Percentiles rank a stretch among this genome's conserved stretches.
phyloP scores from a whole-genome alignment of 2,888 invertebrate species.

The Fabriciana adippe region DNA sequence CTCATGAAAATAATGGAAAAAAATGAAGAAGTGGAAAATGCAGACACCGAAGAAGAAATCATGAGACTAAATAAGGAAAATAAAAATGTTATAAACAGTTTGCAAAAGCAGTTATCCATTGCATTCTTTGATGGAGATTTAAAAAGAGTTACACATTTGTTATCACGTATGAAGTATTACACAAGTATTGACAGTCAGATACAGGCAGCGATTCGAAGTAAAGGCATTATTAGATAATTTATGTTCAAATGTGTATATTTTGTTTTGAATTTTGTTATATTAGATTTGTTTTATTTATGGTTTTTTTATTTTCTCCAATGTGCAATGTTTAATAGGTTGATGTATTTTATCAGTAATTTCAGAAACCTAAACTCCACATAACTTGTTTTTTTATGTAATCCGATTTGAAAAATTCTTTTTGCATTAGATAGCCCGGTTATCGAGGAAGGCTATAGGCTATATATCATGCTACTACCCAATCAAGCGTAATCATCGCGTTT shows the following conservation, averaged over 20 bases:
- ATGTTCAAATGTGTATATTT: not conserved
- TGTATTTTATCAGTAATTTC: too few relatives aligned
- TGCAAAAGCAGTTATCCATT: slow-evolving; percentile 81
- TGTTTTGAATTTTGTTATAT: not conserved
- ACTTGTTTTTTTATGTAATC: too few relatives aligned
- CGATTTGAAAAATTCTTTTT: too few relatives aligned
- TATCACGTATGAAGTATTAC: slow-evolving; percentile 93
- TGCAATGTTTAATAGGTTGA: too few relatives aligned
- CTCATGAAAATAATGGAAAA: slow-evolving; percentile 93
- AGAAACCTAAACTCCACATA: too few relatives aligned
- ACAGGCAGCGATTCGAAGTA: slow-evolving; percentile 83
- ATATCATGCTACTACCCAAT: too few relatives aligned
- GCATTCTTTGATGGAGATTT: slow-evolving; percentile 86
- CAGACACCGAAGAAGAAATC: slow-evolving; percentile 81
- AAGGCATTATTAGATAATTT: slow-evolving; percentile 78
- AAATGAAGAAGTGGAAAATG: slow-evolving; percentile 92
- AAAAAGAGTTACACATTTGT: slow-evolving; percentile 83
- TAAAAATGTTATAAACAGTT: slow-evolving; percentile 74
- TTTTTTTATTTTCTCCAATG: too few relatives aligned
- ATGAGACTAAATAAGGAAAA: slow-evolving; percentile 82
- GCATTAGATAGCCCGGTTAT: too few relatives aligned
- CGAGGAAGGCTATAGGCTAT: too few relatives aligned
- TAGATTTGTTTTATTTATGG: too few relatives aligned
- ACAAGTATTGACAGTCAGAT: slow-evolving; percentile 90
- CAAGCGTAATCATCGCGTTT: too few relatives aligned